A percentile compares a stretch with the other conserved stretches of the same genome.
phyloP scores from a whole-genome alignment of 2,888 invertebrate species.

The Drosophila meridiana region DNA sequence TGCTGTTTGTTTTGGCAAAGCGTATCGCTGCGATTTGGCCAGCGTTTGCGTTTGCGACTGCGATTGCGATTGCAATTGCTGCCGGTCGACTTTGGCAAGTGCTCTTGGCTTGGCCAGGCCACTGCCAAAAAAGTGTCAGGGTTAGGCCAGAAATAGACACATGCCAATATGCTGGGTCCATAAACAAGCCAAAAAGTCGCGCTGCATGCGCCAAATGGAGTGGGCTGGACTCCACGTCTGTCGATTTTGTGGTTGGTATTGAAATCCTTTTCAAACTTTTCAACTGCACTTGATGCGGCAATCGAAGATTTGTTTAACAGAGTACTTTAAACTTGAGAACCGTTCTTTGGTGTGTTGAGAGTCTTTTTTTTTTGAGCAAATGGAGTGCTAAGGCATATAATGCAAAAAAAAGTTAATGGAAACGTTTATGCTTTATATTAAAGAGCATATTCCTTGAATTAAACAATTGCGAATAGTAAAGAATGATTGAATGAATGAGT shows the following conservation, averaged over 20 bases:
- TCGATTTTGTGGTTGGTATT: slow-evolving; percentile 17
- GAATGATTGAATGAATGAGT: no score
- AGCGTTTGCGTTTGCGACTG: slow-evolving; percentile 39
- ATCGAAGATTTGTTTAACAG: not conserved
- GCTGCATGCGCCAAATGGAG: slow-evolving; percentile 5
- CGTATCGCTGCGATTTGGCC: slow-evolving; percentile 69
- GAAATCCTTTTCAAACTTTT: slow-evolving; percentile 36
- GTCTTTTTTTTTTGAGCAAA: not conserved
- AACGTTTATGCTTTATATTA: no score
- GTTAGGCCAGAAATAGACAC: slow-evolving; percentile 72
- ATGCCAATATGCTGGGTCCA: slow-evolving; percentile 67
- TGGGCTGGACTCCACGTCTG: slow-evolving; percentile 4
- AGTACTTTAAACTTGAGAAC: slow-evolving; percentile 3
- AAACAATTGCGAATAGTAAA: not conserved
- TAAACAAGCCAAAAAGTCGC: slow-evolving; percentile 58
- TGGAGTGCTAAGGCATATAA: not conserved
- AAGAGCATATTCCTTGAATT: no score
- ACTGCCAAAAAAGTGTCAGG: slow-evolving; percentile 76
- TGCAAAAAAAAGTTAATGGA: no score
- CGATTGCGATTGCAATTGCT: slow-evolving; percentile 27
- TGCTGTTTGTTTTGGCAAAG: slow-evolving; percentile 60
- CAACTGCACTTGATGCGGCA: slow-evolving; percentile 12
- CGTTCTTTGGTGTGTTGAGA: not conserved
- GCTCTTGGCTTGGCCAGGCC: slow-evolving; percentile 46
- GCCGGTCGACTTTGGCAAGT: slow-evolving; percentile 63